Conservation (phyloP, 2,797 vertebrate genomes). For the Nasua narica region DNA sequence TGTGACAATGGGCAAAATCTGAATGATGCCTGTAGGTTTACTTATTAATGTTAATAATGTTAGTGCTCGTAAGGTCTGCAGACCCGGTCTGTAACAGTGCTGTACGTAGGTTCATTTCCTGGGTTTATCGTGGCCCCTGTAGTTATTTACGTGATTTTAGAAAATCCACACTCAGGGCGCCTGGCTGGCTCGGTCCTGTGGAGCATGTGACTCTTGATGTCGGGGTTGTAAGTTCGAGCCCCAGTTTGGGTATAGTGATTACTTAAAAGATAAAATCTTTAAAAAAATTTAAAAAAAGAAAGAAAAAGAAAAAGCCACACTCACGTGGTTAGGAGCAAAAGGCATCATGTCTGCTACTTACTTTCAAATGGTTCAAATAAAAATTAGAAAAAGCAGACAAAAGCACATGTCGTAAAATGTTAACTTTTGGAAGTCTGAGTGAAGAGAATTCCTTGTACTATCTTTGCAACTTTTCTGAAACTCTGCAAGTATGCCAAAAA, state of each 20-base stretch:
- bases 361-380: neutral
- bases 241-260: neutral
- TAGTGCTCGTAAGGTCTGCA: neutral
- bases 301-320: neutral
- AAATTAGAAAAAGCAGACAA: neutral
- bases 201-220: neutral
- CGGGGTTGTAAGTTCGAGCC: neutral
- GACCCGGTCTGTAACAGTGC: neutral
- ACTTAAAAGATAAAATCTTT: neutral
- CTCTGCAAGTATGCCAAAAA: slow-evolving; percentile 38
- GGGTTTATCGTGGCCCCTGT: neutral
- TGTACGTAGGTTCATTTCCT: neutral
- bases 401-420: neutral
- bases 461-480: slow-evolving; percentile 44
- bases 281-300: neutral
- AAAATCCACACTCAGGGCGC: neutral
- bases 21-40: neutral
- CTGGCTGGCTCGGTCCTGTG: neutral
- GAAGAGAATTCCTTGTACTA: slow-evolving; percentile 14
- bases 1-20: neutral
- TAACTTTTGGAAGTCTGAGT: neutral
- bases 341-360: neutral
- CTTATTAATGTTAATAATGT: neutral
- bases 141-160: neutral
- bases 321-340: neutral